phyloP scores from a whole-genome alignment of 2,888 invertebrate species.

The Trilocha varians region DNA sequence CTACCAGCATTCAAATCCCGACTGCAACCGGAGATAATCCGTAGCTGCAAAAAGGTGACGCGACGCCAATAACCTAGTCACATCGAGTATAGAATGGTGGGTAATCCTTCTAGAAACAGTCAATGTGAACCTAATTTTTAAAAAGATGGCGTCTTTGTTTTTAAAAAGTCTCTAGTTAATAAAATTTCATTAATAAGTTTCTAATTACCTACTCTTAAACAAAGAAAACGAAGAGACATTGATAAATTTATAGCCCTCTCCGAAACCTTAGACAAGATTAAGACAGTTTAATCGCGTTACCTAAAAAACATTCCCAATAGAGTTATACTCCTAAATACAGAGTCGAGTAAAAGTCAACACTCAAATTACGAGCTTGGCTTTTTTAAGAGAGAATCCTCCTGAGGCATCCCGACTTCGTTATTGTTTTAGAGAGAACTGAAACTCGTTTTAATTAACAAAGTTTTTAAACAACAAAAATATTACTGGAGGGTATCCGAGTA shows the following conservation, averaged over 20 bases:
- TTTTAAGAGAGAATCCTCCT: conserved; percentile 17
- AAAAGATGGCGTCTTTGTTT: no score
- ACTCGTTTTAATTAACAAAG: conserved; percentile 49
- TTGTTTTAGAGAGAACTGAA: conserved; percentile 33
- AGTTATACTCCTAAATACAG: conserved; percentile 20
- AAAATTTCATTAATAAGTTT: no score
- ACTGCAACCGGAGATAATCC: no score
- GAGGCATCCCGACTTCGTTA: conserved; percentile 20
- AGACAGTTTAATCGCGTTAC: conserved; percentile 10
- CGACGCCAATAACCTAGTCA: no score
- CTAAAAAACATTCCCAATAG: conserved; percentile 24
- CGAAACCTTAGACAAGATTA: conserved; percentile 5
- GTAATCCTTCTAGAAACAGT: no score
- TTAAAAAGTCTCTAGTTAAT: no score
- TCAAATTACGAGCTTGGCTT: conserved; percentile 18
- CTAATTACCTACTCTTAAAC: neutral
- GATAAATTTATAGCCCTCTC: neutral
- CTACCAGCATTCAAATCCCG: neutral
- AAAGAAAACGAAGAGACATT: conserved; percentile 1
- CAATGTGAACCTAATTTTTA: no score
- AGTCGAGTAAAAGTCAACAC: conserved; percentile 14
- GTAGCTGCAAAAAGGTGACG: no score
- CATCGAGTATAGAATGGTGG: no score
- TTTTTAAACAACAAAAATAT: conserved; percentile 35
- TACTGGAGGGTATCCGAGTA: conserved; percentile 16